phyloP scores from a whole-genome alignment of 2,797 vertebrate genomes.

The Dallia pectoralis region DNA sequence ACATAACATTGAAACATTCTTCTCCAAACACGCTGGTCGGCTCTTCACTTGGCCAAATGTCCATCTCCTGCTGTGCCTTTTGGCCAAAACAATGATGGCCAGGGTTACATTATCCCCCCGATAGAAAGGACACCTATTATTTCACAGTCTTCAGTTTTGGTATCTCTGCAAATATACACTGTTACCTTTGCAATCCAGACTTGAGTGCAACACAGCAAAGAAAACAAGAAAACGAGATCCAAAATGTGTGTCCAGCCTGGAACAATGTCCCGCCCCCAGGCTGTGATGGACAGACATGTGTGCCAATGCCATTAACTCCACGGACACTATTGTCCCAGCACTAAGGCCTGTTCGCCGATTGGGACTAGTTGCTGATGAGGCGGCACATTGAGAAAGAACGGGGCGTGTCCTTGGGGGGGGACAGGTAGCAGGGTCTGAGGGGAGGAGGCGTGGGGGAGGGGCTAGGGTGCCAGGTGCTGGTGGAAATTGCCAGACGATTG shows the following conservation, averaged over 20 bases:
- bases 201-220: not conserved
- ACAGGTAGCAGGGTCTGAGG: slow-evolving; percentile 84
- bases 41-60: slow-evolving; percentile 33
- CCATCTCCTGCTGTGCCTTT: slow-evolving; percentile 58
- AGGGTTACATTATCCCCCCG: slow-evolving; percentile 52
- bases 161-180: slow-evolving; percentile 30
- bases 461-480: slow-evolving; percentile 85
- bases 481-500: slow-evolving; percentile 87
- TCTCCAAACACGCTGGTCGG: not conserved
- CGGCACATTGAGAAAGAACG: slow-evolving; percentile 36
- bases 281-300: slow-evolving; percentile 27
- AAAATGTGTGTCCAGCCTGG: slow-evolving; percentile 26
- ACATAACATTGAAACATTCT: slow-evolving; percentile 16
- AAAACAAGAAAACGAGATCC: slow-evolving; percentile 15
- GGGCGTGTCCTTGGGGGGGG: slow-evolving; percentile 44
- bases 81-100: slow-evolving; percentile 44
- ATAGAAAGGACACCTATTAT: slow-evolving; percentile 41
- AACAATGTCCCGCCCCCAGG: slow-evolving; percentile 18
- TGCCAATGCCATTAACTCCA: slow-evolving; percentile 42
- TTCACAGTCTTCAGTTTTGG: slow-evolving; percentile 27
- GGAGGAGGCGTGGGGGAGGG: slow-evolving; percentile 82
- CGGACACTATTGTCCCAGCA: slow-evolving; percentile 20
- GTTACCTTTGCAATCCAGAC: not conserved
- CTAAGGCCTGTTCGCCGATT: not conserved
- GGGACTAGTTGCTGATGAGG: slow-evolving; percentile 16